These are phyloP conservation scores for Mayetiola destructor DNA, from an alignment of 2,888 invertebrate species.

Conservation along the genomic window DNA sequence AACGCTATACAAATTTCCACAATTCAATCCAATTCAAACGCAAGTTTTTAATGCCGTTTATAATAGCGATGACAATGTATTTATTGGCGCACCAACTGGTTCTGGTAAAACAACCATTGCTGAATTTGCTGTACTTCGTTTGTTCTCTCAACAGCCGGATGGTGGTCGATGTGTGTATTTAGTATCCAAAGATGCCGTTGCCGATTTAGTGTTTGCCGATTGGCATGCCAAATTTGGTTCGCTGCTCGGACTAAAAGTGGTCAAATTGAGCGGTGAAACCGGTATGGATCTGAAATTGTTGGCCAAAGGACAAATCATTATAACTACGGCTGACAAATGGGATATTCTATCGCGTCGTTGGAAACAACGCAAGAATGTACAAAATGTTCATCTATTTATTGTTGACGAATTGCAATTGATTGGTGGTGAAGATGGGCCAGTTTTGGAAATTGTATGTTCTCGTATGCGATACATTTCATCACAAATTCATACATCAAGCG, in stretches of 20 bases:
- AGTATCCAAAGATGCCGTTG: conserved; percentile 81
- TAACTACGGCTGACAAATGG: conserved; percentile 97
- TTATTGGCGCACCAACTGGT: conserved; percentile 85
- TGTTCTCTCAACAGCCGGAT: conserved; percentile 58
- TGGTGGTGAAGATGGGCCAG: conserved; percentile 83
- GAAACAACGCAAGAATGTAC: conserved; percentile 98
- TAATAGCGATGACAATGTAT: conserved; percentile 95
- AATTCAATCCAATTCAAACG: conserved; percentile 98
- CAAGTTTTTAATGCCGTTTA: conserved; percentile 98
- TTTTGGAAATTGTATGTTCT: conserved; percentile 84
- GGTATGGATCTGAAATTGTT: conserved; percentile 89
- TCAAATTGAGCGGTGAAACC: conserved; percentile 90
- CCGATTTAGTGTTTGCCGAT: conserved; percentile 76
- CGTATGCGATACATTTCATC: conserved; percentile 91
- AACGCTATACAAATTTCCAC: conserved; percentile 67
- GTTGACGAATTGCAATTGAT: conserved; percentile 90
- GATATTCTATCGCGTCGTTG: conserved; percentile 94
- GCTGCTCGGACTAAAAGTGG: conserved; percentile 62
- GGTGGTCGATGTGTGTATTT: conserved; percentile 84
- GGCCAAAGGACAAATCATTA: conserved; percentile 87
- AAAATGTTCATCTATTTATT: conserved; percentile 89
- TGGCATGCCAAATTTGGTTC: conserved; percentile 83
- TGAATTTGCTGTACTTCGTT: conserved; percentile 84
- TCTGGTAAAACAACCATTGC: conserved; percentile 90
- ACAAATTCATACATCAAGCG: conserved; percentile 47